A percentile compares a stretch with the other conserved stretches of the same genome.
Conservation (phyloP, 2,797 vertebrate genomes). For the Scolopax rusticola region DNA sequence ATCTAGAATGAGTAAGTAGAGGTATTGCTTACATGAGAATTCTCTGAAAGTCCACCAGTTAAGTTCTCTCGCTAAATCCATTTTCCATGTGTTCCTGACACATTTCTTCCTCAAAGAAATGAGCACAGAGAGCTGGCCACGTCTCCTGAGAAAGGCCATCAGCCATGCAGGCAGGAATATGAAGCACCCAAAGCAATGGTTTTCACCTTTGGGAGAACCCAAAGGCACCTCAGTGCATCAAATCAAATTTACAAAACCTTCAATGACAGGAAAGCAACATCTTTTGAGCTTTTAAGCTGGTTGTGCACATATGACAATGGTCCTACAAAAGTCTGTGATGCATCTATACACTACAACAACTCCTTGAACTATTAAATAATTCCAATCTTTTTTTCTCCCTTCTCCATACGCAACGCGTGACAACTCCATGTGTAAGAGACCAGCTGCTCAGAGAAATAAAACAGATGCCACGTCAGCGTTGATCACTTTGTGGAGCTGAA, state of each 20-base stretch:
- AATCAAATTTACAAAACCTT: not conserved
- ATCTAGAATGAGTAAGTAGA: slow-evolving; percentile 49
- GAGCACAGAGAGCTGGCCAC: not conserved
- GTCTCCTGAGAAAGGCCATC: not conserved
- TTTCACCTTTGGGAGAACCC: not conserved
- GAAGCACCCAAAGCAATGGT: not conserved
- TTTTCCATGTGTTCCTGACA: not conserved
- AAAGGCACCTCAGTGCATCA: not conserved
- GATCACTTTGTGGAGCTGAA: not conserved
- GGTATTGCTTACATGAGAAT: not conserved
- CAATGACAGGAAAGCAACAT: not conserved
- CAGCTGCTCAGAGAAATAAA: not conserved
- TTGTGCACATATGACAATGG: rapidly evolving
- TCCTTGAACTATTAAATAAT: not conserved
- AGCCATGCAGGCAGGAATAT: not conserved
- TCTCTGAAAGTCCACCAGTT: not conserved
- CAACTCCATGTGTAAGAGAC: not conserved
- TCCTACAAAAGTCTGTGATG: not conserved
- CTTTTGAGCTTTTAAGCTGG: not conserved
- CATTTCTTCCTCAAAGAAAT: not conserved
- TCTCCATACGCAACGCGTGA: not conserved
- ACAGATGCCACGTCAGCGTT: not conserved
- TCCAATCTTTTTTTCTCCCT: not conserved
- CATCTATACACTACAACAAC: not conserved
- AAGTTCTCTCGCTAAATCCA: not conserved